Percentiles rank a stretch among this genome's conserved stretches.
These are phyloP conservation scores for Tachina lurida DNA, from an alignment of 2,888 invertebrate genomes.

Conservation along the genomic window DNA sequence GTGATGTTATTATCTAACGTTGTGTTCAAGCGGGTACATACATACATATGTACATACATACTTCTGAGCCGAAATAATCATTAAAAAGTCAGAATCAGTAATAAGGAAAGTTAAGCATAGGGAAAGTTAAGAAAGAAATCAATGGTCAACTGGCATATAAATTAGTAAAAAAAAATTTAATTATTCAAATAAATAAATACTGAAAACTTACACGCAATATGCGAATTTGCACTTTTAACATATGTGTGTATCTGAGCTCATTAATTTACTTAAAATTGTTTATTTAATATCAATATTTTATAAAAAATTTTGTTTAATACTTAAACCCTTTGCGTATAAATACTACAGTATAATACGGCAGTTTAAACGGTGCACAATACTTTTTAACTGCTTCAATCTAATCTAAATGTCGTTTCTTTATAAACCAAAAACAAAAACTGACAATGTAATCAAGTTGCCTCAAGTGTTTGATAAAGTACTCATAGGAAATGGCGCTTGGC, in stretches of 20 bases:
- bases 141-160: neutral
- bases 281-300: neutral
- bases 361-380: neutral
- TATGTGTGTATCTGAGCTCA: neutral
- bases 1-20: too few relatives aligned
- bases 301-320: constrained; percentile 28
- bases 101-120: too few relatives aligned
- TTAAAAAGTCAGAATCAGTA: too few relatives aligned
- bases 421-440: constrained; percentile 30
- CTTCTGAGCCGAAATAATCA: too few relatives aligned
- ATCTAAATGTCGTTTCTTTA: constrained; percentile 47
- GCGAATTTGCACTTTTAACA: too few relatives aligned
- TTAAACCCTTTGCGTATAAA: neutral
- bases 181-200: constrained; percentile 6
- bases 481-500: constrained; percentile 51
- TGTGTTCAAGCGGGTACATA: too few relatives aligned
- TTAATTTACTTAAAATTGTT: constrained; percentile 18
- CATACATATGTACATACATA: too few relatives aligned
- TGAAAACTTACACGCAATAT: neutral
- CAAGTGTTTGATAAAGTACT: constrained; percentile 32
- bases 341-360: neutral
- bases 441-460: constrained; percentile 23
- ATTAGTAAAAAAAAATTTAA: neutral
- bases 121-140: too few relatives aligned
- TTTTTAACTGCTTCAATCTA: neutral